Evolutionary conservation across 2,888 invertebrate species (phyloP).

Genomic region (Oscheius myriophilus): DNA sequence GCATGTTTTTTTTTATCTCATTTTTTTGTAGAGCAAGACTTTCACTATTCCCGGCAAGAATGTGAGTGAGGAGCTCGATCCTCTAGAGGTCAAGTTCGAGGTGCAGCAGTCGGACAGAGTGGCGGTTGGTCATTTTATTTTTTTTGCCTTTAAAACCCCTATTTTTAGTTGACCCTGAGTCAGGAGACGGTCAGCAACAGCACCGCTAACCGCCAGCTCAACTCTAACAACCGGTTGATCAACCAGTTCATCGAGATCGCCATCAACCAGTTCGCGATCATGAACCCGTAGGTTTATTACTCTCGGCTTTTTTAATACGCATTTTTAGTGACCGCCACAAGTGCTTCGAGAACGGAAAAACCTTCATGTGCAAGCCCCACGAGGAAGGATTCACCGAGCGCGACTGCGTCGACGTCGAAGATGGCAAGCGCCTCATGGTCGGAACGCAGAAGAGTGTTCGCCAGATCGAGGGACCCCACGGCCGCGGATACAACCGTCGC

Average conservation of each 20-base stretch:
- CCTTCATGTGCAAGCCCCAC: conserved; percentile 32
- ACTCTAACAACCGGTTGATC: not conserved
- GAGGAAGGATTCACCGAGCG: conserved; percentile 22
- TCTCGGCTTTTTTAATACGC: not conserved
- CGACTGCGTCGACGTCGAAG: conserved; percentile 37
- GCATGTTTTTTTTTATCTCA: not conserved
- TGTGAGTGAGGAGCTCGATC: not conserved
- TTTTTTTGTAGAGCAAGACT: not conserved
- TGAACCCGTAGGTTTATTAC: conserved; percentile 25
- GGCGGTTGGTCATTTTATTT: not conserved
- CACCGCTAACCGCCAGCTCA: not conserved
- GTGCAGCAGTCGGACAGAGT: not conserved
- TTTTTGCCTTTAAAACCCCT: no score
- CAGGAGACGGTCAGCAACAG: not conserved
- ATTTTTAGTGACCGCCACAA: conserved; percentile 32
- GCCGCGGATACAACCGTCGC: conserved; percentile 38
- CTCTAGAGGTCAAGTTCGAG: conserved; percentile 1
- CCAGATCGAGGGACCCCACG: conserved; percentile 43
- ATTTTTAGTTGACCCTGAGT: conserved; percentile 8
- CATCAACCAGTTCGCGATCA: conserved; percentile 35
- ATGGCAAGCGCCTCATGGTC: conserved; percentile 41
- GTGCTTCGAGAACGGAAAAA: conserved; percentile 44
- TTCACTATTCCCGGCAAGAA: conserved; percentile 8
- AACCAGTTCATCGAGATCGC: conserved; percentile 15
- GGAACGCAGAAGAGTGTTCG: conserved; percentile 42